Evolutionary conservation across 2,888 invertebrate genomes (phyloP).

Genomic region (Malacosoma neustria): DNA sequence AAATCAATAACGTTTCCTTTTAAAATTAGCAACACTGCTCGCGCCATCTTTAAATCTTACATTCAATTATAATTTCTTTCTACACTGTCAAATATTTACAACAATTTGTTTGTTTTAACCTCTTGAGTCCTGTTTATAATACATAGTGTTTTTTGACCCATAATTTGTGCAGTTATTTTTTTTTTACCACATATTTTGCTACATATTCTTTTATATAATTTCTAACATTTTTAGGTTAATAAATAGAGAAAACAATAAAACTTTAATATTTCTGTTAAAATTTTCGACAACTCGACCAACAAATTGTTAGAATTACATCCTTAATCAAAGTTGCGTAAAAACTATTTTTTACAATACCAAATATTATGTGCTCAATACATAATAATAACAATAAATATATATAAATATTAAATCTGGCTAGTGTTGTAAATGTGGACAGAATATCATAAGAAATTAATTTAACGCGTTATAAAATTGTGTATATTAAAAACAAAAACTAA

Average conservation of each 20-base stretch:
- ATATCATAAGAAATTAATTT: slow-evolving; percentile 7
- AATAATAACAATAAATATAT: neutral
- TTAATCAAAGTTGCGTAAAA: neutral
- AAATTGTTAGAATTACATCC: neutral
- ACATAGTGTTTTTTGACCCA: too few relatives aligned
- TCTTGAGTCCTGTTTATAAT: too few relatives aligned
- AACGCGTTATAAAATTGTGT: neutral
- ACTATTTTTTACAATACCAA: neutral
- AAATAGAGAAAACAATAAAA: too few relatives aligned
- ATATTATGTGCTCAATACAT: neutral
- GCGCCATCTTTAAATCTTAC: slow-evolving; percentile 12
- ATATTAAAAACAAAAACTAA: slow-evolving; percentile 3
- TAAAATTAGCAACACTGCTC: slow-evolving; percentile 9
- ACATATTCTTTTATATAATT: too few relatives aligned
- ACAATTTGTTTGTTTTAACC: slow-evolving; percentile 38
- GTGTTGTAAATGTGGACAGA: slow-evolving; percentile 5
- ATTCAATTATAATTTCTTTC: slow-evolving; percentile 12
- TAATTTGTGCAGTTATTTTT: too few relatives aligned
- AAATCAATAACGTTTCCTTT: slow-evolving; percentile 3
- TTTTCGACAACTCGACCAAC: too few relatives aligned
- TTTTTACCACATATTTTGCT: too few relatives aligned
- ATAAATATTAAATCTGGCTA: neutral
- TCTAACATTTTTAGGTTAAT: too few relatives aligned
- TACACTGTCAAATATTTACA: slow-evolving; percentile 40
- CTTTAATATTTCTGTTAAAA: too few relatives aligned